Evolutionary conservation across 1,140 invertebrate genomes (phyloP).

Genomic region (Sycophaga agraensis): DNA sequence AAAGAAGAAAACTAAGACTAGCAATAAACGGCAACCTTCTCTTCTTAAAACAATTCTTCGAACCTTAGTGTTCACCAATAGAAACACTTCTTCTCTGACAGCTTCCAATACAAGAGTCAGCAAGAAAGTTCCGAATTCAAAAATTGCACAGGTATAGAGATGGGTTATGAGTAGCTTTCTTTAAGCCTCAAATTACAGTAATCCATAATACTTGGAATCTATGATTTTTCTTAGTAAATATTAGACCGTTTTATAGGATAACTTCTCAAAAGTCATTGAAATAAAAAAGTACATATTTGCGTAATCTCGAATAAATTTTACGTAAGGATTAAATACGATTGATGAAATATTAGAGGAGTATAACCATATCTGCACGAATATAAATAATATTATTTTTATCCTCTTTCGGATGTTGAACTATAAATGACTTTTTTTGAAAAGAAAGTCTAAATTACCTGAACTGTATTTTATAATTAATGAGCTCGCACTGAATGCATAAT

Average conservation of each 20-base stretch:
- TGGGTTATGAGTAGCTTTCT: too few relatives aligned
- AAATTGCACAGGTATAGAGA: conserved; percentile 1
- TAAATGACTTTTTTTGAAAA: not conserved
- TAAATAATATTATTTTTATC: too few relatives aligned
- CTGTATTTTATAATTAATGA: too few relatives aligned
- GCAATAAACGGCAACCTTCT: not conserved
- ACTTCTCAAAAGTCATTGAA: too few relatives aligned
- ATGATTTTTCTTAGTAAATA: too few relatives aligned
- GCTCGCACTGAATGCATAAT: too few relatives aligned
- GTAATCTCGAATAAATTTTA: too few relatives aligned
- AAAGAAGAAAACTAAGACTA: conserved; percentile 5
- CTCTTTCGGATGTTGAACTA: not conserved
- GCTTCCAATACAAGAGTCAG: not conserved
- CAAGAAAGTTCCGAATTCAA: not conserved
- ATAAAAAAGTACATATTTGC: too few relatives aligned
- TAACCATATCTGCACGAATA: too few relatives aligned
- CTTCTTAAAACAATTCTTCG: conserved; percentile 3
- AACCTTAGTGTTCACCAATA: not conserved
- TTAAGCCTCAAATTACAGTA: too few relatives aligned
- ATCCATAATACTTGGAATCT: too few relatives aligned
- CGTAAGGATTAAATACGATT: not conserved
- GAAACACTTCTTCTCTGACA: not conserved
- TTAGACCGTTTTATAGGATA: too few relatives aligned
- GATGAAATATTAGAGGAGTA: not conserved
- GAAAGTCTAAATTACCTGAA: not conserved